These are phyloP conservation scores for Harpagifer antarcticus DNA, from an alignment of 2,797 vertebrate genomes.

Conservation along the genomic window DNA sequence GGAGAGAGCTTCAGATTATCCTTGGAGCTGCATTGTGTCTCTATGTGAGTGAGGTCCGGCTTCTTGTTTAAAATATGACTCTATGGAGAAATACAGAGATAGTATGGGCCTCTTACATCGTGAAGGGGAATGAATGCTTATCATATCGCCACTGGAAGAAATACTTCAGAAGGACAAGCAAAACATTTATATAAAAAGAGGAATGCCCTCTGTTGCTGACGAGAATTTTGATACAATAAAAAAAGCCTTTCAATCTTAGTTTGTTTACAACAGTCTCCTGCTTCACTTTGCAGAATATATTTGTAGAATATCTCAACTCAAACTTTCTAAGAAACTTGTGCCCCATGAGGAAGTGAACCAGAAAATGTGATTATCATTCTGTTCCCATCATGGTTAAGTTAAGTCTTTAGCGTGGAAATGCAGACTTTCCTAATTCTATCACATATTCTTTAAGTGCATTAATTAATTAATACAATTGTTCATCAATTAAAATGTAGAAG, in stretches of 20 bases:
- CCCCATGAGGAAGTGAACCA: neutral
- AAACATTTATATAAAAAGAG: constrained; percentile 2
- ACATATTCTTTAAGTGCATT: neutral
- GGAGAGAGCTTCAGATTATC: constrained; percentile 81
- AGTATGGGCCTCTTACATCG: constrained; percentile 54
- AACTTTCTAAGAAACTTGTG: neutral
- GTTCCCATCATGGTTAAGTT: neutral
- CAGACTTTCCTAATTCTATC: neutral
- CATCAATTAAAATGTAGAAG: neutral
- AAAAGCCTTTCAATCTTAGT: neutral
- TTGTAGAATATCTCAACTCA: neutral
- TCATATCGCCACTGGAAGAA: neutral
- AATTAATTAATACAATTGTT: neutral
- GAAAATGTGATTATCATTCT: neutral
- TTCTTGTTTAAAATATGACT: constrained; percentile 85
- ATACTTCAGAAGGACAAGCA: neutral
- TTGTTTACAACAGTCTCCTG: neutral
- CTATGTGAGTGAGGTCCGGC: constrained; percentile 79
- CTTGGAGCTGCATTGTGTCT: constrained; percentile 83
- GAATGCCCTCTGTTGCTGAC: neutral
- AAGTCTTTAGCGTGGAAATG: neutral
- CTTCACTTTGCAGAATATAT: neutral
- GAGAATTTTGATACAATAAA: neutral
- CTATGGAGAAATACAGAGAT: constrained; percentile 82
- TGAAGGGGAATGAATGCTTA: constrained; percentile 19